Evolutionary conservation across 2,888 invertebrate genomes (phyloP).

Genomic region (Micropterix aruncella): DNA sequence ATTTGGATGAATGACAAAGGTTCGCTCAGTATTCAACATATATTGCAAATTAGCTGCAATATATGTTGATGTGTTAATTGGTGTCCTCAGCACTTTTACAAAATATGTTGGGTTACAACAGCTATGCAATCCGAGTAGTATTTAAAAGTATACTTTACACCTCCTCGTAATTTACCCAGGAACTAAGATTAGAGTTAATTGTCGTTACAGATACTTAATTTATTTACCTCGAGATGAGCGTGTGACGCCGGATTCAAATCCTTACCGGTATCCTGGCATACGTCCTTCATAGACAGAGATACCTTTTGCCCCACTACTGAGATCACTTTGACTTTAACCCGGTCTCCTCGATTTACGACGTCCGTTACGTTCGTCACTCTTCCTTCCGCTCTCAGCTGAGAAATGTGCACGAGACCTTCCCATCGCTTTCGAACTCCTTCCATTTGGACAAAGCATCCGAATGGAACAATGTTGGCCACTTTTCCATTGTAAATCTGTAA

Average conservation of each 20-base stretch:
- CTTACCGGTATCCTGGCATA: conserved; percentile 86
- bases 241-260: conserved; percentile 84
- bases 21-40: too few species aligned
- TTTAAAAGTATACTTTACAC: background rate
- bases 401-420: conserved; percentile 97
- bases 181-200: background rate
- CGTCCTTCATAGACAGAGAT: conserved; percentile 95
- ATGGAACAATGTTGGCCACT: conserved; percentile 92
- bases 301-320: conserved; percentile 90
- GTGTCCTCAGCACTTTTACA: too few species aligned
- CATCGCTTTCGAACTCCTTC: conserved; percentile 79
- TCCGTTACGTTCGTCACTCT: conserved; percentile 90
- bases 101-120: too few species aligned
- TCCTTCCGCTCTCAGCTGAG: conserved; percentile 83
- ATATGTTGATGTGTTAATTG: too few species aligned
- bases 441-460: conserved; percentile 95
- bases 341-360: conserved; percentile 80
- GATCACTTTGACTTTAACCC: conserved; percentile 81
- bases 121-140: too few species aligned
- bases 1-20: too few species aligned
- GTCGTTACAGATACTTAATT: background rate
- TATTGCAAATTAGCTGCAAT: too few species aligned
- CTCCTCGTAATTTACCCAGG: background rate
- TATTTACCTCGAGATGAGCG: conserved; percentile 42
- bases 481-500: conserved; percentile 79